Evolutionary conservation across 1,140 invertebrate species (phyloP), one percentile per base, ranked within the genome.

Genomic region (Asbolus verrucosus): DNA sequence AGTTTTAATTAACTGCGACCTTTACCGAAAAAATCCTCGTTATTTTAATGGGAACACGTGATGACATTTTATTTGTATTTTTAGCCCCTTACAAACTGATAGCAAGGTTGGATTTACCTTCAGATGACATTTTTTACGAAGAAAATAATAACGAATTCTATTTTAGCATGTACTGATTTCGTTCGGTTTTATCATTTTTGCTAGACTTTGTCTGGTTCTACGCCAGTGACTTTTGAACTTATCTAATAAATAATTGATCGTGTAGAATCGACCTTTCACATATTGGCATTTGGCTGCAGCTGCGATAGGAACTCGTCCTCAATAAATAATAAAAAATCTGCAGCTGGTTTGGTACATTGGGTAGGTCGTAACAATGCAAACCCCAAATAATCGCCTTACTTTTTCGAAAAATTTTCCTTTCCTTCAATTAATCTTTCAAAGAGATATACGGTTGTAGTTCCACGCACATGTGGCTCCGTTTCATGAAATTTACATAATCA

Each of bases 121-220:
- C 16, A 6, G 1, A 2, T 54, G 46, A 54, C 46, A 27, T 27
- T 50, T 50, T 50, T 15, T 6, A 9, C 13, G 5, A 14, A 14
- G 15, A 46, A 16, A 11, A 54, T 54, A 54, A 54, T 54, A 54
- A 54, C 9, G 46, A 13, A 54, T 24, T 54, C 46, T 27, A 19
- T 54, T 54, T n/a, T 54, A 6, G 46, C n/a, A 30, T 3, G 33
- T 11, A 2, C 2, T 2, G 2, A 36, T n/a, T 36, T 5, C 8
- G 8, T 27, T 3, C 8, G 8, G 24, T 27, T 27, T 27, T 27
- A 4, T 27, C 24, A 4, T 27, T 8, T 27, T n/a, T n/a, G n/a
- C 24, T 27, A 27, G 3, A 8, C 24, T 36, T 36, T 36, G n/a
- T 36, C 11, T 36, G 33, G 24, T 27, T 27, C 24, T 3, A 27